These are phyloP conservation scores for Acrobasis repandana DNA, from an alignment of 2,888 invertebrate genomes.

Conservation along the genomic window DNA sequence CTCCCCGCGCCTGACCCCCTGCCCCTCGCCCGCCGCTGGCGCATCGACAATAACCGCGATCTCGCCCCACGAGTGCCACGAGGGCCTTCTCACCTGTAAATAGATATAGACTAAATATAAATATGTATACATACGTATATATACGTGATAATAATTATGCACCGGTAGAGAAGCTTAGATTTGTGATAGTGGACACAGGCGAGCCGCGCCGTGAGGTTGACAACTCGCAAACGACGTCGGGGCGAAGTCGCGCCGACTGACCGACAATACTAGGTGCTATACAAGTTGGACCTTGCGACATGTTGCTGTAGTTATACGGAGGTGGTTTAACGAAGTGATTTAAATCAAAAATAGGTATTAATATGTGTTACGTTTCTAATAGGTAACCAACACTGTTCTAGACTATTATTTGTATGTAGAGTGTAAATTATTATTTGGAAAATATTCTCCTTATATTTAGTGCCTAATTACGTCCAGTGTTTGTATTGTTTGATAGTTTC, in stretches of 20 bases:
- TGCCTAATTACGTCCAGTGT: conserved; percentile 75
- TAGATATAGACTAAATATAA: conserved; percentile 69
- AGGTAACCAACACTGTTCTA: conserved; percentile 69
- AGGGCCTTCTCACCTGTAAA: conserved; percentile 71
- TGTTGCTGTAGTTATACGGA: conserved; percentile 71
- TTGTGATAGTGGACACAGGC: conserved; percentile 76
- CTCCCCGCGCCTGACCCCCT: conserved; percentile 80
- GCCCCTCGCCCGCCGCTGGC: conserved; percentile 81
- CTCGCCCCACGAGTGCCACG: conserved; percentile 60
- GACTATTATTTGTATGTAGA: conserved; percentile 71
- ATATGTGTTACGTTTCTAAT: conserved; percentile 74
- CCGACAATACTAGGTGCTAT: conserved; percentile 83
- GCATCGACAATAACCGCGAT: conserved; percentile 78
- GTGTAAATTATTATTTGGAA: conserved; percentile 74
- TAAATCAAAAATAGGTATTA: conserved; percentile 73
- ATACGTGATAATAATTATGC: conserved; percentile 80
- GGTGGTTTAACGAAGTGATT: conserved; percentile 71
- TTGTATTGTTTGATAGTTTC: conserved; percentile 71
- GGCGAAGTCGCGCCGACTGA: conserved; percentile 64
- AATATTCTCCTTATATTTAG: conserved; percentile 67
- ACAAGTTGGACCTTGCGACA: conserved; percentile 77
- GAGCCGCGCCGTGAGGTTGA: conserved; percentile 61
- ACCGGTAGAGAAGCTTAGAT: conserved; percentile 81
- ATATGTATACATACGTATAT: conserved; percentile 77
- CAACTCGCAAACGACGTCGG: conserved; percentile 66